These are phyloP conservation scores for Chrysaora quinquecirrha DNA, from an alignment of 30 jellyfish, hydroid and myxozoan genomes.

Conservation along the genomic window DNA sequence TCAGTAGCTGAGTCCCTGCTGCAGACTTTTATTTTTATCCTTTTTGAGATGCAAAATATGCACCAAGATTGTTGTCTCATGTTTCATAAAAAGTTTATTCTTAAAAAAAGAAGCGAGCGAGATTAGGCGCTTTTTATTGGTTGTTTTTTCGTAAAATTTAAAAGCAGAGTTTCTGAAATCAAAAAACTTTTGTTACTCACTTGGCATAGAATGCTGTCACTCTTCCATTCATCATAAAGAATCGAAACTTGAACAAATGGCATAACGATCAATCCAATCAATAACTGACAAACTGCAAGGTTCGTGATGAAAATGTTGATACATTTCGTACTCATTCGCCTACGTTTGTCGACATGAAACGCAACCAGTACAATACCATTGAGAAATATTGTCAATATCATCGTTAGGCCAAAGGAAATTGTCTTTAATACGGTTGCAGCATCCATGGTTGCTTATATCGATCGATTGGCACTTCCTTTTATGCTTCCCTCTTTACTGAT, in stretches of 20 bases:
- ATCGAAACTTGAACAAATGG: slow-evolving; percentile 64
- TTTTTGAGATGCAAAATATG: too few relatives aligned
- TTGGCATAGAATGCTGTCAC: slow-evolving; percentile 45
- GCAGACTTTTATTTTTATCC: too few relatives aligned
- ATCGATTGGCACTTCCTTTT: too few relatives aligned
- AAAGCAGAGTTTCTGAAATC: too few relatives aligned
- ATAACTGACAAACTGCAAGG: slow-evolving; percentile 69
- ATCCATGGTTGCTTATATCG: slow-evolving; percentile 19
- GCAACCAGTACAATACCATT: slow-evolving; percentile 39
- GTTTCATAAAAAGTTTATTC: too few relatives aligned
- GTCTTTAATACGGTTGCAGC: slow-evolving; percentile 28
- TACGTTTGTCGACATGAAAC: slow-evolving; percentile 26
- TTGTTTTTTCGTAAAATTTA: too few relatives aligned
- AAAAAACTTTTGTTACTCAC: too few relatives aligned
- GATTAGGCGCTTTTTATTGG: too few relatives aligned
- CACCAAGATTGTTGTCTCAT: too few relatives aligned
- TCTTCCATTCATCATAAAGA: slow-evolving; percentile 54
- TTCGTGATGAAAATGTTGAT: slow-evolving; percentile 58
- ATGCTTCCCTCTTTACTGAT: too few relatives aligned
- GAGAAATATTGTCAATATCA: slow-evolving; percentile 39
- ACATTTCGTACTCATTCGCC: slow-evolving; percentile 46
- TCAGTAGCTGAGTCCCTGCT: too few relatives aligned
- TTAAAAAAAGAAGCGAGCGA: too few relatives aligned
- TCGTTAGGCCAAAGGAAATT: slow-evolving; percentile 41
- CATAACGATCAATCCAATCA: slow-evolving; percentile 66